Base-by-base conservation (phyloP, 1,140 invertebrate genomes). In the Heterodera carotae region DNA sequence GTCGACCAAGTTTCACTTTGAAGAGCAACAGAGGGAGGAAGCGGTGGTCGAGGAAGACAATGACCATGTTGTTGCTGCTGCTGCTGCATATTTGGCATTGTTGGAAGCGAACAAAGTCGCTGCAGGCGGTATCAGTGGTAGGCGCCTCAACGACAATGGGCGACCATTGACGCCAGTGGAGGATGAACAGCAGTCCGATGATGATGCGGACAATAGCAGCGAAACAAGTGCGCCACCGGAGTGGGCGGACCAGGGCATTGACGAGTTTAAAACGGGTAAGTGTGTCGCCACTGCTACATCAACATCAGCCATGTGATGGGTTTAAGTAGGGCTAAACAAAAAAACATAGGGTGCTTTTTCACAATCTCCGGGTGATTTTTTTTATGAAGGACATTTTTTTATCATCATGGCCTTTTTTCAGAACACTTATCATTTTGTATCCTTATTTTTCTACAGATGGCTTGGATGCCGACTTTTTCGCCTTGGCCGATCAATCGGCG, bases 401-500 rank as follows among this genome's bases (percentile, higher is more conserved):
- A 33, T 27, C 12, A 56, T 56, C 48, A 22, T n/a, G 22, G 22
- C 48, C 12, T 39, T 39, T 39, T 39, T 39, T 39, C 12, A 7
- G 39, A 39, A n/a, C 7, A 39, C 7, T 39, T 39, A 7, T 39
- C 39, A 12, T 8, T 39, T 2, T 1, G 39, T 43, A 0, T 12
- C 10, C 39, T 10, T 7, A 12, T 12, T 12, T 43, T 43, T 7
- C 39, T 43, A 7, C 39, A 43, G 3, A 43, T 43, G 78, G 73
- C 36, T 27, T 83, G n/a, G 75, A 81, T 31, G 80, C 83, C 22
- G 80, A 83, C 62, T 81, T 81, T 29, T 69, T 76, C 27, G 29
- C 29, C 43, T 31, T 81, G 36, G 80, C 71, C 36, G 22, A 22
- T 18, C 64, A 83, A 53, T 83, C 80, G 69, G 82, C 80, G 8